Evolutionary conservation across 2,888 invertebrate species (phyloP).

Genomic region (Noctua comes): DNA sequence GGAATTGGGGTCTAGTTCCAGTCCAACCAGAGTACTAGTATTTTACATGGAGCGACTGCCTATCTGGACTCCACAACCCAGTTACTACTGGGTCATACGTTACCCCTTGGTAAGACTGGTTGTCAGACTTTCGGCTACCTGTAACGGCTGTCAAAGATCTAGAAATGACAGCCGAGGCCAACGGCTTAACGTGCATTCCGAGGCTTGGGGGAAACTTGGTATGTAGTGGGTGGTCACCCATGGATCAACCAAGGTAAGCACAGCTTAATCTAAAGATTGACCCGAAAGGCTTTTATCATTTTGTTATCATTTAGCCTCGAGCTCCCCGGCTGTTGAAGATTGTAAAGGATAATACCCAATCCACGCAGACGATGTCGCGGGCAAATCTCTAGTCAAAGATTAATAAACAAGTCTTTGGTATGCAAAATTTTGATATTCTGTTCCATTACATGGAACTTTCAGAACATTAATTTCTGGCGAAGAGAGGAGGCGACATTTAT

Average conservation of each 20-base stretch:
- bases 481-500: conserved; percentile 43
- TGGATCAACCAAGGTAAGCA: background rate
- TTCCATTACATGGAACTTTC: conserved; percentile 27
- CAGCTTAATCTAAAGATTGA: background rate
- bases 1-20: too few species aligned
- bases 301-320: background rate
- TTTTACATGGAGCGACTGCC: too few species aligned
- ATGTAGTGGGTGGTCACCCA: background rate
- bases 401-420: conserved; percentile 27
- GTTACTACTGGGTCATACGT: background rate
- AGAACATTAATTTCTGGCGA: conserved; percentile 39
- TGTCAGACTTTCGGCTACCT: background rate
- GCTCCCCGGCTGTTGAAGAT: background rate
- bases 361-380: background rate
- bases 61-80: background rate
- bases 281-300: background rate
- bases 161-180: background rate
- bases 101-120: background rate
- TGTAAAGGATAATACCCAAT: background rate
- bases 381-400: background rate
- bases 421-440: conserved; percentile 40
- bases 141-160: background rate
- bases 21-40: background rate
- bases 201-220: background rate
- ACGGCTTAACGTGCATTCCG: background rate